Percentiles rank a stretch among this genome's conserved stretches.
These are phyloP conservation scores for Arenaria interpres DNA, from an alignment of 2,113 vertebrate species.

Conservation along the genomic window DNA sequence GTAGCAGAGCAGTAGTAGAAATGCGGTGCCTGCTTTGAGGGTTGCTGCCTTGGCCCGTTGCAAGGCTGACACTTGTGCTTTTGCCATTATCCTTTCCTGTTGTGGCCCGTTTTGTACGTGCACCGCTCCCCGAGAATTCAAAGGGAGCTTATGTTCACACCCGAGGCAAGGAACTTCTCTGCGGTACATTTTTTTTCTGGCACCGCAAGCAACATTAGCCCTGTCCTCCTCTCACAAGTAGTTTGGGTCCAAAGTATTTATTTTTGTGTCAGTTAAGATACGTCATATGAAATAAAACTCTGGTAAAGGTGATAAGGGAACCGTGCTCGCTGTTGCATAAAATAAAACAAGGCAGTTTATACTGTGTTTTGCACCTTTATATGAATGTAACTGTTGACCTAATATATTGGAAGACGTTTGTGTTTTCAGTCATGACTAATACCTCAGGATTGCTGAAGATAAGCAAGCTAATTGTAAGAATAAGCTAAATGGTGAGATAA, in stretches of 20 bases:
- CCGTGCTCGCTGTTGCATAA: not conserved
- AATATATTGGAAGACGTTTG: not conserved
- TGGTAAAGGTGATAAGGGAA: not conserved
- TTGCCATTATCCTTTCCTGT: not conserved
- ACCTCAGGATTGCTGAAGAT: not conserved
- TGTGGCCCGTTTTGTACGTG: not conserved
- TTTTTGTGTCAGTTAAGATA: not conserved
- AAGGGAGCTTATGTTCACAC: accelerated
- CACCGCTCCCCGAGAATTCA: not conserved
- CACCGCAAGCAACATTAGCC: not conserved
- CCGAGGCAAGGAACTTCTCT: not conserved
- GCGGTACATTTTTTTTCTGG: not conserved
- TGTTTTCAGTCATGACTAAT: not conserved
- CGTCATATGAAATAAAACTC: not conserved
- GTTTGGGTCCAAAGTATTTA: not conserved
- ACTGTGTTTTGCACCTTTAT: not conserved
- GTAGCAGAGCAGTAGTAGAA: not conserved
- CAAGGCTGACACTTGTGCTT: not conserved
- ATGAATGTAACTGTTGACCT: not conserved
- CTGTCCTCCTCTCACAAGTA: not conserved
- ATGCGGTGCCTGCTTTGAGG: not conserved
- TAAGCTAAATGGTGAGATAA: not conserved
- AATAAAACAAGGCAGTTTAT: not conserved
- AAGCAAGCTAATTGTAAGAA: not conserved
- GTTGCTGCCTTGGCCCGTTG: not conserved